phyloP scores from a whole-genome alignment of 2,797 vertebrate genomes.

The Labroides dimidiatus region DNA sequence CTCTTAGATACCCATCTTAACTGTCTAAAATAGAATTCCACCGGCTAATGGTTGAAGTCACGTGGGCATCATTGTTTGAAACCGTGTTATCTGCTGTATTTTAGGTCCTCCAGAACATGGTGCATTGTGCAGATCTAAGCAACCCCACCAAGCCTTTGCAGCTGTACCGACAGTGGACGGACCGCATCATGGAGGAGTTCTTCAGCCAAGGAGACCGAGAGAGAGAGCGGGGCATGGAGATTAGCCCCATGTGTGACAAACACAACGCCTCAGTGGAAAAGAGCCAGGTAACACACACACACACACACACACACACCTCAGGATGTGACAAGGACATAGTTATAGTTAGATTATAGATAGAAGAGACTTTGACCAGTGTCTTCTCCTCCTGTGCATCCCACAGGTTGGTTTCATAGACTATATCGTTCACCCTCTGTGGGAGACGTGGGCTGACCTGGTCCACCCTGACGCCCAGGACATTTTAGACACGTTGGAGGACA shows the following conservation, averaged over 20 bases:
- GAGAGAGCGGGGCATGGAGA: slow-evolving; percentile 97
- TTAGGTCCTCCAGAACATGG: slow-evolving; percentile 99
- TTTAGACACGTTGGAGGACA: slow-evolving; percentile 97
- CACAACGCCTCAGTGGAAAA: slow-evolving; percentile 99
- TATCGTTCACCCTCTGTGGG: slow-evolving; percentile 98
- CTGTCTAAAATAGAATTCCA: no score
- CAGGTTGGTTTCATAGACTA: slow-evolving; percentile 99
- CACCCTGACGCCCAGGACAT: slow-evolving; percentile 98
- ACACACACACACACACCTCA: background rate
- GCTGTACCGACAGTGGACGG: slow-evolving; percentile 96
- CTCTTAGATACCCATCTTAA: no score
- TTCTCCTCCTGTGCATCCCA: background rate
- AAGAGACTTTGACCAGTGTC: background rate
- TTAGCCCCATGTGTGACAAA: slow-evolving; percentile 99
- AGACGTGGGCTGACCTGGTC: slow-evolving; percentile 98
- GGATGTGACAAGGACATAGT: no score
- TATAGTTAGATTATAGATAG: no score
- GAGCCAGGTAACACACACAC: slow-evolving; percentile 87
- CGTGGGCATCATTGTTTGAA: background rate
- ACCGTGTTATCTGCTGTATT: background rate
- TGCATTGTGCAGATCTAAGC: slow-evolving; percentile 98
- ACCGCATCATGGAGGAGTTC: slow-evolving; percentile 99
- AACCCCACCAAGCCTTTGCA: slow-evolving; percentile 98
- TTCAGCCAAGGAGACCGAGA: slow-evolving; percentile 97
- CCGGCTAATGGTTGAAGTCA: no score